Conservation (phyloP, 1,140 invertebrate species). For the Drosophila tropicalis region DNA sequence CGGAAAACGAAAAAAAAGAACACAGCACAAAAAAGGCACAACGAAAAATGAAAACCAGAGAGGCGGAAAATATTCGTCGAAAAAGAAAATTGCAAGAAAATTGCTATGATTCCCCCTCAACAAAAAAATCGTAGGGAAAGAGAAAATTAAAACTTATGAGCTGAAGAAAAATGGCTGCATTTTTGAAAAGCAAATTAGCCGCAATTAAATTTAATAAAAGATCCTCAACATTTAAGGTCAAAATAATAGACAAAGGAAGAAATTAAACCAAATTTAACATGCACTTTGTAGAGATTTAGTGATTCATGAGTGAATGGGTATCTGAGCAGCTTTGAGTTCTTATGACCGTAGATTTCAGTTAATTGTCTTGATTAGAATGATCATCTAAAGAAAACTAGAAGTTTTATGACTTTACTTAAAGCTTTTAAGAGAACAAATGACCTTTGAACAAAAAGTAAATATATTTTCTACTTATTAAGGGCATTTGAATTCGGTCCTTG, state of each 20-base stretch:
- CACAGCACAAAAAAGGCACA: slow-evolving; percentile 12
- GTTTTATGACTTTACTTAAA: no score
- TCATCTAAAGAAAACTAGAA: no score
- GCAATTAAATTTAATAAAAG: slow-evolving; percentile 63
- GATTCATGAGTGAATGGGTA: neutral
- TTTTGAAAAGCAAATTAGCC: slow-evolving; percentile 54
- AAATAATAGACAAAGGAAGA: slow-evolving; percentile 10
- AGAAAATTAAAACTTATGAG: slow-evolving; percentile 21
- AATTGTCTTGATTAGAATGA: no score
- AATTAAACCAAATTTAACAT: neutral
- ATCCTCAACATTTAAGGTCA: slow-evolving; percentile 39
- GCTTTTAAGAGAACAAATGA: no score
- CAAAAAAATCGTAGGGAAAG: slow-evolving; percentile 2
- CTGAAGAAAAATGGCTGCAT: slow-evolving; percentile 26
- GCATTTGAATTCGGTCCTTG: neutral
- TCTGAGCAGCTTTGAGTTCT: neutral
- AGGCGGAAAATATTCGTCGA: slow-evolving; percentile 1
- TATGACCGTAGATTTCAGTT: no score
- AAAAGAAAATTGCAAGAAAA: slow-evolving; percentile 46
- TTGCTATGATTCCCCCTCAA: slow-evolving; percentile 24
- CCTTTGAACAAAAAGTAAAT: no score
- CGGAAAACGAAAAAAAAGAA: slow-evolving; percentile 17
- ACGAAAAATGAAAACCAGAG: slow-evolving; percentile 8
- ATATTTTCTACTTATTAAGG: neutral
- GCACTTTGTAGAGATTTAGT: neutral